These are phyloP conservation scores for Phocoena phocoena DNA, from an alignment of 2,113 vertebrate species.

Conservation along the genomic window DNA sequence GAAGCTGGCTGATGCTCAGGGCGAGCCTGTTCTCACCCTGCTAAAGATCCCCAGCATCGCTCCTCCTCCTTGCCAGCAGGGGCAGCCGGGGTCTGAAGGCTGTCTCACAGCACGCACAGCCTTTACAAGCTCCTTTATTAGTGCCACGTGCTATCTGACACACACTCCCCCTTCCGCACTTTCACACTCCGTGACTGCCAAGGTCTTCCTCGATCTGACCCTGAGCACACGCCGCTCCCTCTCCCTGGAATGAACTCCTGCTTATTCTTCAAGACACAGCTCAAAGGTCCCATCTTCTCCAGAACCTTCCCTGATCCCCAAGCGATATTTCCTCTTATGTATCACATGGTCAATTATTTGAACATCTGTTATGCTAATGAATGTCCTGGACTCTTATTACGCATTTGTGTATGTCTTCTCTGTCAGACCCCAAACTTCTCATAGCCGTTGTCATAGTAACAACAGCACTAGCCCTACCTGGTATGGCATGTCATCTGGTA, in stretches of 20 bases:
- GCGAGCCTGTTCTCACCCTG: fast-evolving
- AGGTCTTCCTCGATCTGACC: neutral
- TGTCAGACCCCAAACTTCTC: neutral
- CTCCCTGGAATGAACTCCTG: neutral
- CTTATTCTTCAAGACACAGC: neutral
- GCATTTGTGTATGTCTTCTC: fast-evolving
- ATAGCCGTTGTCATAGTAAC: neutral
- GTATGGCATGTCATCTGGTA: neutral
- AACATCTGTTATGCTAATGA: neutral
- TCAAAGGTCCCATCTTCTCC: neutral
- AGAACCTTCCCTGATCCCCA: neutral
- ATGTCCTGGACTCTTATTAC: neutral
- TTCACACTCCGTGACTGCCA: too few species aligned
- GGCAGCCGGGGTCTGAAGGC: neutral
- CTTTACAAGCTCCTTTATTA: neutral
- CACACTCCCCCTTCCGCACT: neutral
- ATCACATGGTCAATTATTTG: neutral
- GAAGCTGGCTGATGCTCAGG: fast-evolving
- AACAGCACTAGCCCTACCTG: neutral
- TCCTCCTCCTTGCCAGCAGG: neutral
- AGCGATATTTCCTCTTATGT: neutral
- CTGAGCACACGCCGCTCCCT: neutral
- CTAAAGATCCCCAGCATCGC: neutral
- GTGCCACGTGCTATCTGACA: neutral
- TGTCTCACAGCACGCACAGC: neutral